Evolutionary conservation across 2,797 vertebrate species (phyloP).

Genomic region (Spondyliosoma cantharus): DNA sequence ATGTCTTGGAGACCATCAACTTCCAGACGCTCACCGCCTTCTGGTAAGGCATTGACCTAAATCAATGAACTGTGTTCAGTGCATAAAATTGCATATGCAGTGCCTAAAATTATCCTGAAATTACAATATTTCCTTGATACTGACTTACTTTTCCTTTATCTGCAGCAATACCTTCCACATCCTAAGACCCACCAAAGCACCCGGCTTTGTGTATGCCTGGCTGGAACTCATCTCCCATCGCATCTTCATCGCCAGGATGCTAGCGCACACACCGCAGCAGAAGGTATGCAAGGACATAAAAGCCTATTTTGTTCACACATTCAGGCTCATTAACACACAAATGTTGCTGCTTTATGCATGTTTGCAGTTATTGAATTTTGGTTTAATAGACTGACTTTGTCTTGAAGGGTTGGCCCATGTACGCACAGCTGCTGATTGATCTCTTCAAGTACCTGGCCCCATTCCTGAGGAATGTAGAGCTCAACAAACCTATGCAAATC

Average conservation of each 20-base stretch:
- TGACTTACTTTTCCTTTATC: not conserved
- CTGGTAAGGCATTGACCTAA: constrained; percentile 84
- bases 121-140: not conserved
- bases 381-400: not conserved
- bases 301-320: not conserved
- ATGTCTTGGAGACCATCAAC: constrained; percentile 99
- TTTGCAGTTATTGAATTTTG: not conserved
- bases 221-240: constrained; percentile 98
- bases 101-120: no score
- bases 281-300: constrained; percentile 84
- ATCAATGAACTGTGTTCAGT: not conserved
- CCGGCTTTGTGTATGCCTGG: constrained; percentile 99
- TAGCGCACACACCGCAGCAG: constrained; percentile 99
- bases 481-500: constrained; percentile 99
- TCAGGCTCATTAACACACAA: not conserved
- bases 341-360: not conserved
- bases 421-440: constrained; percentile 97
- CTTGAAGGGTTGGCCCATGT: constrained; percentile 98
- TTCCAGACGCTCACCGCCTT: constrained; percentile 99
- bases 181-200: constrained; percentile 98
- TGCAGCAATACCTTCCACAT: constrained; percentile 99
- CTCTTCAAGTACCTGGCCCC: constrained; percentile 99
- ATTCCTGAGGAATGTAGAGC: constrained; percentile 98
- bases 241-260: constrained; percentile 99
- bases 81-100: no score